Percentiles rank a stretch among this genome's conserved stretches.
phyloP scores from a whole-genome alignment of 2,888 invertebrate genomes.

The Torymus aiolomorphi region DNA sequence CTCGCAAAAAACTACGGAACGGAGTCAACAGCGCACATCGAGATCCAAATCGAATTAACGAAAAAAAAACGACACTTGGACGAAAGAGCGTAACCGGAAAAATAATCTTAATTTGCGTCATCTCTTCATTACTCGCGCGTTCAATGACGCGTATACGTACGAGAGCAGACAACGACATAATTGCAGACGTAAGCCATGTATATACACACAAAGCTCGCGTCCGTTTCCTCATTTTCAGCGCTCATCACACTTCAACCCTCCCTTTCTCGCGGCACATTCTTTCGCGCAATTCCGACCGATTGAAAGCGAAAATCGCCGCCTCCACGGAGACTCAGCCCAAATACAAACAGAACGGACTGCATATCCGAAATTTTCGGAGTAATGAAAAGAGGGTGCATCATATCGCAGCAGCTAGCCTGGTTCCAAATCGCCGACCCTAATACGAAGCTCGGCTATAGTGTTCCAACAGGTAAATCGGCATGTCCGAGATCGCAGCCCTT shows the following conservation, averaged over 20 bases:
- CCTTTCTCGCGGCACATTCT: too few relatives aligned
- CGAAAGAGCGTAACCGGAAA: background rate
- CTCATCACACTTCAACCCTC: background rate
- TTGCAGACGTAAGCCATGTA: background rate
- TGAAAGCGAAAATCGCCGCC: background rate
- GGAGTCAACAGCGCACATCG: too few relatives aligned
- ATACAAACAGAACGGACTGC: too few relatives aligned
- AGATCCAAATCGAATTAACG: too few relatives aligned
- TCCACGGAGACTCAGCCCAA: too few relatives aligned
- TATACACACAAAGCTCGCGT: slow-evolving; percentile 33
- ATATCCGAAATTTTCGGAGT: background rate
- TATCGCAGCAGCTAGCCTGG: too few relatives aligned
- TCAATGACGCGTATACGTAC: slow-evolving; percentile 17
- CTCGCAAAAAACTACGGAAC: too few relatives aligned
- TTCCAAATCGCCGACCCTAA: too few relatives aligned
- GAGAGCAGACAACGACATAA: slow-evolving; percentile 16
- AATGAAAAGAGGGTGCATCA: slow-evolving; percentile 6
- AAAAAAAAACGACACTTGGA: too few relatives aligned
- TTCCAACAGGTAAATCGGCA: slow-evolving; percentile 34
- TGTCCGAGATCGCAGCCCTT: slow-evolving; percentile 5
- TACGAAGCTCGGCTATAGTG: too few relatives aligned
- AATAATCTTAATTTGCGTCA: slow-evolving; percentile 1
- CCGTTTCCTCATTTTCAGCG: slow-evolving; percentile 31
- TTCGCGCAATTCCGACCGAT: background rate
- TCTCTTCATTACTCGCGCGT: slow-evolving; percentile 21